Evolutionary conservation across 2,113 vertebrate genomes (phyloP), one percentile per base, ranked within the genome.

Genomic region (Lethenteron camtschaticum): DNA sequence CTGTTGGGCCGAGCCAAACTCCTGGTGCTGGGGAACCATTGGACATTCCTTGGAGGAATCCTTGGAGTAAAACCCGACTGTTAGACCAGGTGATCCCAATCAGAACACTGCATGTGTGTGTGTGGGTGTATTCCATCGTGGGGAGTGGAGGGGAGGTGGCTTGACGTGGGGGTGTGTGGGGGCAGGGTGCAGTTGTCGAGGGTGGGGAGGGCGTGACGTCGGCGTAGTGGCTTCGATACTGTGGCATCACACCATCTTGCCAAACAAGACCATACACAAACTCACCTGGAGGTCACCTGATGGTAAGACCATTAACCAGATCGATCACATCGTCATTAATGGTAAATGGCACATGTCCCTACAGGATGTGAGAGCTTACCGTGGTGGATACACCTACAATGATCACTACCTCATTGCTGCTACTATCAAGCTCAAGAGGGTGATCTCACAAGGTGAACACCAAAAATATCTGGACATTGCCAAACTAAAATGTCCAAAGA

Each of bases 271-370:
- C 13, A 18, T 8, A 7, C 8, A 63, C 59, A 63, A 63, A 63
- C 59, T 63, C 16, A 63, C 59, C 16, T 63, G 59, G 59, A 63
- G 13, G 16, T 63, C 59, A 18, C 59, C 59, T 63, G 59, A 63
- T 63, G 59, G 59, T 63, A 13, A 63, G 12, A 63, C 59, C 12
- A 63, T 63, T 16, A 63, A 63, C 59, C 59, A 63, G 12, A 63
- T 63, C 16, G 59, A 63, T 16, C 59, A 63, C 59, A 63, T 63
- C 59, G 16, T 63, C 59, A 63, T 63, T 63, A 63, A 63, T 18
- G 16, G 16, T 18, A 63, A 63, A 18, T 63, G 59, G 59, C 59
- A 18, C 13, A 63, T 13, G 16, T 63, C 59, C 16, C 59, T 63
- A 63, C 59, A 63, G 59, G 59, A 8, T 18, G 59, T 63, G 16